Evolutionary conservation across 1,140 invertebrate genomes (phyloP), one percentile per base, ranked within the genome.

Genomic region (Drosophila lini): DNA sequence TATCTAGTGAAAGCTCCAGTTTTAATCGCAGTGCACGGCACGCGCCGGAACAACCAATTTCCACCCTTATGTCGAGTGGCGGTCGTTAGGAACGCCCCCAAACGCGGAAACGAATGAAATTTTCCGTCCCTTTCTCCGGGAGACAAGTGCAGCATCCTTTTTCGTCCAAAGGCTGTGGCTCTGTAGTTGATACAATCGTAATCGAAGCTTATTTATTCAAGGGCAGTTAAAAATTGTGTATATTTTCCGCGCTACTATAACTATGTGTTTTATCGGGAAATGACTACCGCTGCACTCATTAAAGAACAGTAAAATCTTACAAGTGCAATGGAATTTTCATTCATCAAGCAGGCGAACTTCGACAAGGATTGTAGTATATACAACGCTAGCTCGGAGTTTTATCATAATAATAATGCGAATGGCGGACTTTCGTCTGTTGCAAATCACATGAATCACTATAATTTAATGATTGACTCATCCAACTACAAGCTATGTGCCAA

Each of bases 161-260:
- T 81, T 88, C 57, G 68, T 52, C 76, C 67, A 80, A 88, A 86
- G 71, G 71, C 71, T 74, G 69, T 81, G 71, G 71, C 71, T 77
- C 60, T 81, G 68, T 78, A 74, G 84, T 70, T 81, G 71, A 63
- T 69, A 76, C 71, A 83, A 70, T 78, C 58, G 80, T 83, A 80
- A 68, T 81, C 81, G 80, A 78, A 83, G 78, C 84, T 88, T 80
- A 80, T 86, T 86, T 78, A 80, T 86, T 86, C 85, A 86, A 88
- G 76, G 60, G 74, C 68, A 86, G 83, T 83, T 80, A 77, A 81
- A 81, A 80, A 70, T 74, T 80, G 68, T 69, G 86, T 55, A 55
- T 69, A 55, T 69, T 74, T 71, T 68, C 63, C 74, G 73, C 58
- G 80, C 59, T 9, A 55, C 61, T 44, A 78, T 64, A 64, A 71